phyloP scores from a whole-genome alignment of 2,113 vertebrate genomes.

The Pachycephala philippinensis region DNA sequence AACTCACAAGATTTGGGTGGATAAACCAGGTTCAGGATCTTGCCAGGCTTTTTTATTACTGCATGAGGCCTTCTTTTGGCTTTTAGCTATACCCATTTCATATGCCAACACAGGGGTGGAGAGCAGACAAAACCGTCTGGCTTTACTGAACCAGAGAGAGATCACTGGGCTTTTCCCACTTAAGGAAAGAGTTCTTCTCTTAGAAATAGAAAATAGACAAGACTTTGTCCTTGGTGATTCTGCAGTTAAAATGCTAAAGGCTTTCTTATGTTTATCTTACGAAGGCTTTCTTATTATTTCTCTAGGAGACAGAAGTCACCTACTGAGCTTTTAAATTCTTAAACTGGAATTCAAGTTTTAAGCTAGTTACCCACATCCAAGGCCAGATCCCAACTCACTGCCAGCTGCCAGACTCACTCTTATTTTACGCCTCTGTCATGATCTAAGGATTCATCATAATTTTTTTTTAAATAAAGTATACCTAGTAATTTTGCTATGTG shows the following conservation, averaged over 20 bases:
- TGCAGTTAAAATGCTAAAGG: background rate
- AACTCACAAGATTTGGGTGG: background rate
- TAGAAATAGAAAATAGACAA: background rate
- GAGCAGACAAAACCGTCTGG: background rate
- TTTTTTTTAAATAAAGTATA: background rate
- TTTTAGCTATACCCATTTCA: background rate
- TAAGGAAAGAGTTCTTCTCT: background rate
- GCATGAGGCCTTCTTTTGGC: background rate
- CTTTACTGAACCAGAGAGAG: background rate
- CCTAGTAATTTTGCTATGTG: background rate
- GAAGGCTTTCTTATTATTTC: background rate
- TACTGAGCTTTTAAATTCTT: background rate
- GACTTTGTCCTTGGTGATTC: background rate
- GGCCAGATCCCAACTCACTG: background rate
- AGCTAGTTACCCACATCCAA: background rate
- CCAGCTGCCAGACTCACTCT: background rate
- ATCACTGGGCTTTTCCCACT: background rate
- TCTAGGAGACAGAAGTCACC: background rate
- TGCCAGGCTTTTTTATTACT: background rate
- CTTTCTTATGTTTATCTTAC: background rate
- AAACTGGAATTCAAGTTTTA: background rate
- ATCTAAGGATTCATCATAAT: background rate
- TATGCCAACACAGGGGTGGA: rapidly evolving
- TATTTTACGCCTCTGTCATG: background rate
- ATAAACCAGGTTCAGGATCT: background rate